Percentiles rank a stretch among this genome's conserved stretches.
Conservation (phyloP, 2,888 invertebrate genomes). For the Brenthis daphne region DNA sequence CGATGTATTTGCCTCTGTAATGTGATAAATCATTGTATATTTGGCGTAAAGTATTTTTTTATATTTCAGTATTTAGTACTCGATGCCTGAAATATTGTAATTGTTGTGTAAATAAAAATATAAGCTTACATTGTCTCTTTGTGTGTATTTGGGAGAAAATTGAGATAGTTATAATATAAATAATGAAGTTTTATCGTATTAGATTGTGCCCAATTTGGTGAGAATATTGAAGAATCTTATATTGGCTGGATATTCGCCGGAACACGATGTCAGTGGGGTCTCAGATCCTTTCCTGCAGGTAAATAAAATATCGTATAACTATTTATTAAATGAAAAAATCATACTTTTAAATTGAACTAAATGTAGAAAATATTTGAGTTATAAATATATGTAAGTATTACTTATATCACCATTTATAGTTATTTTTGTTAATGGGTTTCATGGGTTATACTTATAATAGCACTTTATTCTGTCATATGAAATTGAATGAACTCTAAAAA, state of each 20-base stretch:
- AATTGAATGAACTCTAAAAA: too few relatives aligned
- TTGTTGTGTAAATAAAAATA: constrained; percentile 29
- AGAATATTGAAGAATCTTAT: constrained; percentile 99
- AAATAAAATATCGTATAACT: constrained; percentile 33
- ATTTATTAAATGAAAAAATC: too few relatives aligned
- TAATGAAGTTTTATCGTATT: constrained; percentile 42
- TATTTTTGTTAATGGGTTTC: too few relatives aligned
- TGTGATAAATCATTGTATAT: constrained; percentile 19
- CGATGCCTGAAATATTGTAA: constrained; percentile 28
- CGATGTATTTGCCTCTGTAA: constrained; percentile 27
- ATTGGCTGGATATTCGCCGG: constrained; percentile 99
- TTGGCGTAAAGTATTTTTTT: constrained; percentile 5
- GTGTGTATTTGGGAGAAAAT: constrained; percentile 46
- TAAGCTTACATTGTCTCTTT: constrained; percentile 36
- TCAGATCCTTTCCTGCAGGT: constrained; percentile 99
- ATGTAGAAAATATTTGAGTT: too few relatives aligned
- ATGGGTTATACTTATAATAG: too few relatives aligned
- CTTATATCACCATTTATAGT: too few relatives aligned
- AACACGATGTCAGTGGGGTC: constrained; percentile 99
- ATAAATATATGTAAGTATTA: too few relatives aligned
- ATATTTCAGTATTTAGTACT: constrained; percentile 26
- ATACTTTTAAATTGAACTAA: too few relatives aligned
- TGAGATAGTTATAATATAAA: not conserved
- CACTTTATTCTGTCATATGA: too few relatives aligned
- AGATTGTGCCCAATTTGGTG: constrained; percentile 99